Percentiles rank a stretch among this genome's conserved stretches.
phyloP scores from a whole-genome alignment of 2,888 invertebrate genomes.

The Amorpha juglandis region DNA sequence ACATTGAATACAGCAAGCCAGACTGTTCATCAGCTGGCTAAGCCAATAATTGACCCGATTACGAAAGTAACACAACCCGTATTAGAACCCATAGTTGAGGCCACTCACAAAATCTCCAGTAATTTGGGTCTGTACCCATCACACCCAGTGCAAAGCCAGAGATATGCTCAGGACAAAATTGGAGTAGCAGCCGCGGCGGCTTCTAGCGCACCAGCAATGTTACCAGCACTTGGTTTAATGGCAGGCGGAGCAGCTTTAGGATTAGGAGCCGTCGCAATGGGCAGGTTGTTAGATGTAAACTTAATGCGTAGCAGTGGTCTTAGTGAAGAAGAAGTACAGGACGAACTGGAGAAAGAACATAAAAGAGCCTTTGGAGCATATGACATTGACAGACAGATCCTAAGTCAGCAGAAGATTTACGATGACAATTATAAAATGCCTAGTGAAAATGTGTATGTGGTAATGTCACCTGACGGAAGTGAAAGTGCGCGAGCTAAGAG shows the following conservation, averaged over 20 bases:
- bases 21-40: conserved; percentile 87
- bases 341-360: conserved; percentile 81
- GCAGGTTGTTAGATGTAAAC: conserved; percentile 87
- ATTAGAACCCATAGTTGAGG: conserved; percentile 90
- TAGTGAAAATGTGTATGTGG: conserved; percentile 80
- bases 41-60: conserved; percentile 85
- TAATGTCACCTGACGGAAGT: conserved; percentile 74
- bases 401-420: conserved; percentile 72
- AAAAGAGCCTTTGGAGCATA: conserved; percentile 80
- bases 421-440: conserved; percentile 83
- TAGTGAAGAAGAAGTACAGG: conserved; percentile 67
- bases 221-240: conserved; percentile 90
- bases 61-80: conserved; percentile 86
- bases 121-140: conserved; percentile 87
- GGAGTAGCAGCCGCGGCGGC: conserved; percentile 84
- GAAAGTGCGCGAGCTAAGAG: conserved; percentile 66
- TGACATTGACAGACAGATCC: conserved; percentile 72
- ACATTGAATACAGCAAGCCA: conserved; percentile 89
- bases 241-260: conserved; percentile 93
- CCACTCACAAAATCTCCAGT: conserved; percentile 90
- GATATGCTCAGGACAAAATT: conserved; percentile 86
- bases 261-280: conserved; percentile 91
- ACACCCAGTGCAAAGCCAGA: conserved; percentile 72
- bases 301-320: conserved; percentile 83
- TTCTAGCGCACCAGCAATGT: conserved; percentile 85